Base-by-base conservation (phyloP, 2,888 invertebrate genomes). In the Petrolisthes manimaculis region DNA sequence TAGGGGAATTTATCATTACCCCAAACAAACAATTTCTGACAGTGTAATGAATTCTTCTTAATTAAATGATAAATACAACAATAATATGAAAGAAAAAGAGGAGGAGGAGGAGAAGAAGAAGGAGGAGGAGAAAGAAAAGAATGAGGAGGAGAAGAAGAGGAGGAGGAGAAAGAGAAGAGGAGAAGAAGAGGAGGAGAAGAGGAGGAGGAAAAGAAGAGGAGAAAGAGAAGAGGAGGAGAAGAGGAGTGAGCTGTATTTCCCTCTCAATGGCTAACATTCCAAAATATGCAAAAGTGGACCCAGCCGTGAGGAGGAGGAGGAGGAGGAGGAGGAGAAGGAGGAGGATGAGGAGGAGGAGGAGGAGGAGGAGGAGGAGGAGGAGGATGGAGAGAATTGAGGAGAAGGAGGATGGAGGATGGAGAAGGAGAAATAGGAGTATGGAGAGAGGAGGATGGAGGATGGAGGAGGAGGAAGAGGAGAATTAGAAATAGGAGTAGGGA, bases 241-340 rank as follows among this genome's bases (percentile, higher is more conserved):
- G 61, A 61, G 18, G 18, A 61, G 37, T 37, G 37, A 37, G 37
- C 37, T 37, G 37, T 37, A 37, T 37, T 37, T 37, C 37, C 37
- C 37, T 37, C 37, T 37, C 61, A 61, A 12, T 12, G 9, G 18
- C 9, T 77, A 24, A 75, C 51, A 85, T n/a, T 69, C 53, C 24
- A 67, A 53, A 79, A 79, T 85, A 85, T 85, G 84, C 79, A 79
- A 56, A 85, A 79, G 56, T 18, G 61, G 8, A 9, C 37, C 24
- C 21, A 51, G 14, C 79, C 61, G 53, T 79, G 84, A 85, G 79
- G 79, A 79, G 79, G 79, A 37, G 37, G 37, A 37, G 37, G 37
- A 37, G 37, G 37, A 37, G 37, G 37, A 37, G 37, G 37, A 37
- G 37, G 37, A n/a, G n/a, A n/a, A 37, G 37, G 37, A 37, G 37